Percentiles rank a stretch among this genome's conserved stretches.
Evolutionary conservation across 2,888 invertebrate genomes (phyloP).

Genomic region (Poecilobothrus nobilitatus): DNA sequence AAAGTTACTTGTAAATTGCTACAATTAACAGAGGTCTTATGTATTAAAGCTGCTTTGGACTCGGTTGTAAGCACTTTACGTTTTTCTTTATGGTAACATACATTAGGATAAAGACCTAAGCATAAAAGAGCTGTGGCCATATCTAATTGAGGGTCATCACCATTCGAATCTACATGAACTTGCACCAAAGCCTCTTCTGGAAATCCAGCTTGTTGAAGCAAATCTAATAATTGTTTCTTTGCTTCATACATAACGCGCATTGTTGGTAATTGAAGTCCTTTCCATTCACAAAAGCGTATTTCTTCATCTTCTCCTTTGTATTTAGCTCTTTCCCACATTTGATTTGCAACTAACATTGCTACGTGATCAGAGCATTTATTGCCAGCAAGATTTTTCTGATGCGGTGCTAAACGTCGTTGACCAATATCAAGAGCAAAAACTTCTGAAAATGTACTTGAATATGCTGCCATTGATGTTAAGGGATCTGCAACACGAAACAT

Average conservation of each 20-base stretch:
- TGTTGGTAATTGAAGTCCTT: conserved; percentile 81
- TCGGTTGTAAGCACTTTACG: conserved; percentile 92
- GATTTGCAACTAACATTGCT: conserved; percentile 87
- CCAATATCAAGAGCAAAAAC: conserved; percentile 77
- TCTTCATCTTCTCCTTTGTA: conserved; percentile 67
- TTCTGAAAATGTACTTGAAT: conserved; percentile 91
- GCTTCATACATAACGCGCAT: conserved; percentile 89
- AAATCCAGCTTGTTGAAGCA: conserved; percentile 70
- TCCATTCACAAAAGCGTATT: conserved; percentile 79
- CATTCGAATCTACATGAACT: conserved; percentile 64
- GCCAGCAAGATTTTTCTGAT: conserved; percentile 81
- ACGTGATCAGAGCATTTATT: conserved; percentile 88
- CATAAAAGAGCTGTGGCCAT: conserved; percentile 75
- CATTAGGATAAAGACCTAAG: conserved; percentile 93
- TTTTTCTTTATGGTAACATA: conserved; percentile 91
- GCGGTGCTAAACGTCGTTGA: conserved; percentile 65
- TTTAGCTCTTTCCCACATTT: conserved; percentile 66
- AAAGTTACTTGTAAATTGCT: conserved; percentile 74
- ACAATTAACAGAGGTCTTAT: conserved; percentile 95
- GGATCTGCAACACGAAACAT: conserved; percentile 87
- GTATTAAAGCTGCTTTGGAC: conserved; percentile 87
- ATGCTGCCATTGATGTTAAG: conserved; percentile 87
- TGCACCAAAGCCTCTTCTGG: conserved; percentile 78
- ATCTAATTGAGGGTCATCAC: conserved; percentile 72
- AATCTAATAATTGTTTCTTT: conserved; percentile 61